These are phyloP conservation scores for Drosophila equinoxialis DNA, from an alignment of 1,140 invertebrate genomes.

Conservation along the genomic window DNA sequence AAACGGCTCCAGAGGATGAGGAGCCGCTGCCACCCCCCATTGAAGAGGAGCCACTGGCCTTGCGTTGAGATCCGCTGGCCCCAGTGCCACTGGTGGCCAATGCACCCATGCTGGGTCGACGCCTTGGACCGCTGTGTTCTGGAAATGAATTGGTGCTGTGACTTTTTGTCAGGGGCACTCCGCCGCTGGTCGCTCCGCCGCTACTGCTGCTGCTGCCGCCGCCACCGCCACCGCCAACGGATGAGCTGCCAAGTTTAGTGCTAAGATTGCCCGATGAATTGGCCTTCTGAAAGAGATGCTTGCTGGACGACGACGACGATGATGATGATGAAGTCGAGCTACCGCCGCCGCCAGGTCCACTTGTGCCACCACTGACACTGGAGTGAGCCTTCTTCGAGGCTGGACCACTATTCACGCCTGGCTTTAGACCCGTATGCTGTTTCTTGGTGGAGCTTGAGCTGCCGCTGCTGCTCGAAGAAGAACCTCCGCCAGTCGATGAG, in stretches of 20 bases:
- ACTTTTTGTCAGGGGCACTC: constrained; percentile 71
- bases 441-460: constrained; percentile 49
- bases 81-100: constrained; percentile 31
- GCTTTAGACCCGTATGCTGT: constrained; percentile 92
- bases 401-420: constrained; percentile 86
- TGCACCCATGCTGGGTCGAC: constrained; percentile 57
- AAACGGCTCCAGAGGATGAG: constrained; percentile 49
- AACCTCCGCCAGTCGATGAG: background rate
- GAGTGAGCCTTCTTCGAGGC: constrained; percentile 65
- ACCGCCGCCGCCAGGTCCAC: constrained; percentile 16
- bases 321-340: constrained; percentile 14
- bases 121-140: constrained; percentile 51
- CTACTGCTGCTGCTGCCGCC: background rate
- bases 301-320: constrained; percentile 37
- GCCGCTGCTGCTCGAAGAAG: constrained; percentile 4
- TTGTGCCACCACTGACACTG: constrained; percentile 9
- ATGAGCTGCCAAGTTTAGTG: constrained; percentile 57
- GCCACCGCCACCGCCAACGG: constrained; percentile 12
- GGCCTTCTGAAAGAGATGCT: constrained; percentile 76
- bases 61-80: constrained; percentile 40
- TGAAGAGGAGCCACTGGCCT: constrained; percentile 30
- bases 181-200: constrained; percentile 17
- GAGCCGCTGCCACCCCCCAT: constrained; percentile 25
- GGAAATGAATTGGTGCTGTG: constrained; percentile 73
- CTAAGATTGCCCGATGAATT: constrained; percentile 77